A percentile compares a stretch with the other conserved stretches of the same genome.
These are phyloP conservation scores for Lepetodrilus schrolli DNA, from an alignment of 2,888 invertebrate genomes.

Conservation along the genomic window DNA sequence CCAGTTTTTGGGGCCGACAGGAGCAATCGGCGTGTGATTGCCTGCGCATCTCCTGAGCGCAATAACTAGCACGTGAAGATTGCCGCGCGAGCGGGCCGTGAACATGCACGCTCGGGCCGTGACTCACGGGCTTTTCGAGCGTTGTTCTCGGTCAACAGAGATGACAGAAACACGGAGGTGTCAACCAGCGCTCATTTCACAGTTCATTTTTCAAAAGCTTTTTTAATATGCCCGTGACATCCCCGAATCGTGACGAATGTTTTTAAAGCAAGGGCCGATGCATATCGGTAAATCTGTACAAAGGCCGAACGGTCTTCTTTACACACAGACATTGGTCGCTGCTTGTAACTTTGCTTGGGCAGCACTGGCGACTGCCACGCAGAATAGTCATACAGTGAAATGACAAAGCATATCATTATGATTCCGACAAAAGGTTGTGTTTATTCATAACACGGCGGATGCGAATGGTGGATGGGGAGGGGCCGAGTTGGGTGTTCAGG, in stretches of 20 bases:
- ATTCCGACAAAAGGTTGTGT: too few species aligned
- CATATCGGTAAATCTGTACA: not conserved
- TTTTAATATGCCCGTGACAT: slow-evolving; percentile 11
- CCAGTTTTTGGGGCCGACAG: slow-evolving; percentile 24
- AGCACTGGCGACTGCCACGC: too few species aligned
- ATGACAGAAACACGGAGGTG: not conserved
- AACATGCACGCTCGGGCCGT: not conserved
- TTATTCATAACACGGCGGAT: too few species aligned
- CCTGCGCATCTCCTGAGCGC: not conserved
- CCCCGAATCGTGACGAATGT: not conserved
- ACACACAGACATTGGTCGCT: too few species aligned
- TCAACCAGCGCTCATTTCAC: slow-evolving; percentile 20
- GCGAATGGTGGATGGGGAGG: too few species aligned
- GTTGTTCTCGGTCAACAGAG: not conserved
- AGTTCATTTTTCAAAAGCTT: slow-evolving; percentile 7
- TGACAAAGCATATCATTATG: too few species aligned
- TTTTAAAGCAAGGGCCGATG: not conserved
- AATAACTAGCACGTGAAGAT: not conserved
- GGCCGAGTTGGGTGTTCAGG: too few species aligned
- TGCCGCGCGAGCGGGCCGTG: not conserved
- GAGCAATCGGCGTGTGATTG: slow-evolving; percentile 21
- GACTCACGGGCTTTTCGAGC: not conserved
- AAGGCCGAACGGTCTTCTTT: too few species aligned
- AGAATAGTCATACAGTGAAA: too few species aligned
- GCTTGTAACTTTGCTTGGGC: too few species aligned